These are phyloP conservation scores for Gobionotothen gibberifrons DNA, from an alignment of 2,797 vertebrate species.

Conservation along the genomic window DNA sequence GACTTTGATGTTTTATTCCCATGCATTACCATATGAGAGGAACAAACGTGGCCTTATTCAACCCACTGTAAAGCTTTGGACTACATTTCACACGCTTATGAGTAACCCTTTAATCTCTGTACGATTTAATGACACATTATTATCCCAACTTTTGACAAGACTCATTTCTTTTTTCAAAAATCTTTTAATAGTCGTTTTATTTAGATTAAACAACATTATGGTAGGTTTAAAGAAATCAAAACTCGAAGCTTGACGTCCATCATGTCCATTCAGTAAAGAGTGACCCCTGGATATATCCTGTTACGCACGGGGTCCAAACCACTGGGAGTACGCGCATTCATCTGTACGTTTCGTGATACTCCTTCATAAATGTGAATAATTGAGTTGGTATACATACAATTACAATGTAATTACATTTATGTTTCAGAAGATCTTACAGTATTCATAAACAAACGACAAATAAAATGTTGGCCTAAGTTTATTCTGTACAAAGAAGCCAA, in stretches of 20 bases:
- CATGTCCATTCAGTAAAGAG: conserved; percentile 62
- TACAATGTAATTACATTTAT: conserved; percentile 78
- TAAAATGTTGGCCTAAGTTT: conserved; percentile 77
- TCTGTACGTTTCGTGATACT: conserved; percentile 58
- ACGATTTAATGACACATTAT: background rate
- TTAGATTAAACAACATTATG: conserved; percentile 81
- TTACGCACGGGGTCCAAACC: conserved; percentile 52
- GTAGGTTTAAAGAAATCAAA: conserved; percentile 74
- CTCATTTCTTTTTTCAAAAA: conserved; percentile 76
- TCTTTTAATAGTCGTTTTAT: conserved; percentile 80
- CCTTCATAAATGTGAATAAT: conserved; percentile 66
- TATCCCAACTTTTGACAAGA: conserved; percentile 53
- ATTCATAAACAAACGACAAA: conserved; percentile 81
- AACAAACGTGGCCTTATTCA: background rate
- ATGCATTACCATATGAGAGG: background rate
- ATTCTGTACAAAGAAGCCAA: conserved; percentile 85
- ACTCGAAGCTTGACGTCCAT: conserved; percentile 65
- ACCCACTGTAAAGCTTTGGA: background rate
- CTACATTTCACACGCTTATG: conserved; percentile 7
- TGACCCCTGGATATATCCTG: conserved; percentile 53
- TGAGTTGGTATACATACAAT: conserved; percentile 76
- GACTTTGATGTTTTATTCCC: conserved; percentile 6
- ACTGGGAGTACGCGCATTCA: conserved; percentile 50
- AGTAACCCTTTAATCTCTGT: background rate
- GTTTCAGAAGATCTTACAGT: conserved; percentile 72